phyloP scores from a whole-genome alignment of 2,888 invertebrate genomes.

The Orthonevra nobilis region DNA sequence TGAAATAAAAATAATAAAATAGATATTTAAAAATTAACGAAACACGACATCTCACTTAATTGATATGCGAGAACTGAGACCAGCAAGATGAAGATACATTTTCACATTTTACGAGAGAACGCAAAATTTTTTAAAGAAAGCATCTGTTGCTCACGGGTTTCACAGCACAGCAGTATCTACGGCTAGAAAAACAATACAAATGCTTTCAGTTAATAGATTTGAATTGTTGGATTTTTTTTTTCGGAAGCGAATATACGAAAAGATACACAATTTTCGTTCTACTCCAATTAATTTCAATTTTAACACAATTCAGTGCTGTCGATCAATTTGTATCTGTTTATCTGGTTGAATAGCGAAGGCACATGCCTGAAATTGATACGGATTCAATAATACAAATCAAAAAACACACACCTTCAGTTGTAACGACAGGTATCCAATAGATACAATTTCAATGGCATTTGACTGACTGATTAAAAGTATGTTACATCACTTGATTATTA shows the following conservation, averaged over 20 bases:
- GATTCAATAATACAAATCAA: constrained; percentile 19
- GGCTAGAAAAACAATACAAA: not conserved
- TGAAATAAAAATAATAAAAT: not conserved
- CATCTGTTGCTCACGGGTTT: not conserved
- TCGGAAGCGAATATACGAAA: not conserved
- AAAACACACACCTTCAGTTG: constrained; percentile 19
- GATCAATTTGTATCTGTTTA: constrained; percentile 21
- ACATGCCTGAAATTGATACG: constrained; percentile 10
- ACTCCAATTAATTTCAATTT: not conserved
- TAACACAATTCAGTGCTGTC: not conserved
- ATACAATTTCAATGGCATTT: constrained; percentile 21
- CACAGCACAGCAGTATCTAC: not conserved
- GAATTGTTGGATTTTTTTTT: not conserved
- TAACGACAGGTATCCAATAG: constrained; percentile 8
- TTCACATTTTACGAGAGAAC: constrained; percentile 30
- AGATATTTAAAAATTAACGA: not conserved
- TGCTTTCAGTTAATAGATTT: constrained; percentile 11
- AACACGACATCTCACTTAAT: constrained; percentile 26
- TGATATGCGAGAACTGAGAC: constrained; percentile 16
- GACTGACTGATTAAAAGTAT: constrained; percentile 10
- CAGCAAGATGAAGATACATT: constrained; percentile 8
- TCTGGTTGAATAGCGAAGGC: constrained; percentile 10
- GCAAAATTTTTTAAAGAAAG: not conserved
- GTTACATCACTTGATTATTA: constrained; percentile 15
- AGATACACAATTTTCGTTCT: not conserved